phyloP scores from a whole-genome alignment of 2,113 vertebrate species.

The Empidonax alnorum region DNA sequence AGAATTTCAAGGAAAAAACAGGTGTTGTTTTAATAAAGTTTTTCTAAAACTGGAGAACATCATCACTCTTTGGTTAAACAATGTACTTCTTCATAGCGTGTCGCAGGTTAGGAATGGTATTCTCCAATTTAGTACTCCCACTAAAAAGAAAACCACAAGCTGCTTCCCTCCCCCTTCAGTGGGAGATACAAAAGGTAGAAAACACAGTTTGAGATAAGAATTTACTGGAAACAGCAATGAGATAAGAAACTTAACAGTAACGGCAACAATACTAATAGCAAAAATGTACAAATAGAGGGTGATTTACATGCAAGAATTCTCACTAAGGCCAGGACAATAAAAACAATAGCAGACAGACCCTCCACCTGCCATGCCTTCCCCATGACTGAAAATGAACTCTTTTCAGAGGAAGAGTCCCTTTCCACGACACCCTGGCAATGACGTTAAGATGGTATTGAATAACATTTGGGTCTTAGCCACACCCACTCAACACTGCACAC shows the following conservation, averaged over 20 bases:
- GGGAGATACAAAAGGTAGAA: not conserved
- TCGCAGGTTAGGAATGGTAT: not conserved
- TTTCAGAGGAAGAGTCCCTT: not conserved
- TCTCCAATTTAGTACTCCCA: no score
- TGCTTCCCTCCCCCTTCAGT: not conserved
- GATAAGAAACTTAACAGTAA: not conserved
- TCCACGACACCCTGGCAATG: not conserved
- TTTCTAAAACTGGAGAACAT: not conserved
- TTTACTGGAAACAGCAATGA: not conserved
- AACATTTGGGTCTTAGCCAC: not conserved
- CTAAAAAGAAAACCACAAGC: not conserved
- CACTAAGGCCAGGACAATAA: not conserved
- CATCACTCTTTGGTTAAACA: not conserved
- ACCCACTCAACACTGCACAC: not conserved
- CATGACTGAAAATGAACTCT: not conserved
- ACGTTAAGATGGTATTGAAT: no score
- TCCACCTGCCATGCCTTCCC: fast-evolving
- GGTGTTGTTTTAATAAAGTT: not conserved
- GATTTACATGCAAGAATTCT: not conserved
- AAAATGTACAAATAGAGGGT: not conserved
- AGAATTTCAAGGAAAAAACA: not conserved
- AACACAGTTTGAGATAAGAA: not conserved
- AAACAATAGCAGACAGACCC: not conserved
- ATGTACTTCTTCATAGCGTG: not conserved
- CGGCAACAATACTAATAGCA: not conserved